Evolutionary conservation across 2,113 vertebrate genomes (phyloP), one percentile per base, ranked within the genome.

Genomic region (Platysteira castanea): DNA sequence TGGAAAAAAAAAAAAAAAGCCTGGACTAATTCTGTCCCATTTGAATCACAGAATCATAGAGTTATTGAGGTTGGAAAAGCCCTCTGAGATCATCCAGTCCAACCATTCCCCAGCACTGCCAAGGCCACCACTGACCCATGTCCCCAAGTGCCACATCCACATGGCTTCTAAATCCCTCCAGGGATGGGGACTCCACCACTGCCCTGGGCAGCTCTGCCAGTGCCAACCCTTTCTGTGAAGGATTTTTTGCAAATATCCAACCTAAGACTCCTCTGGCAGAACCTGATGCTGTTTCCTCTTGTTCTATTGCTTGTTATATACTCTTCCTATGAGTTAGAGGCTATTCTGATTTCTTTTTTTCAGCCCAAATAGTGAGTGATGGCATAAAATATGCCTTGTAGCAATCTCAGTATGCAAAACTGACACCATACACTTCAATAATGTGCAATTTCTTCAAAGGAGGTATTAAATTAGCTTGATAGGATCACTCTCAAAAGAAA

Each of bases 141-240:
- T 41, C 70, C 39, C 47, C 70, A 68, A 2, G 46, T 60, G 61
- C 5, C 61, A 68, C 39, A 52, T 52, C 28, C 60, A 14, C 24
- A 18, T 0, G 4, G 20, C 3, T 68, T 31, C 39, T 18, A 30
- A 46, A 41, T 11, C 39, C n/a, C 39, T 17, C 11, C 61, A 15
- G 20, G 46, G n/a, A 18, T 53, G n/a, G n/a, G 30, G 9, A 26
- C 13, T 30, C 8, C 69, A 46, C 0, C 46, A 22, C 46, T 68
- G 16, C 24, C 60, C n/a, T 35, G 20, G 60, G 33, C 39, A 68
- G 33, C 39, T 46, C 7, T 31, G 1, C 7, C 28, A 53, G 2
- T 15, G 11, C 31, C 16, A 46, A 14, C 11, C 9, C 20, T 53
- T 68, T 41, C 4, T 18, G 10, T 18, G 61, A 54, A 41, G 30